These are phyloP conservation scores for Salminus brasiliensis DNA, from an alignment of 2,113 vertebrate genomes.

Conservation along the genomic window DNA sequence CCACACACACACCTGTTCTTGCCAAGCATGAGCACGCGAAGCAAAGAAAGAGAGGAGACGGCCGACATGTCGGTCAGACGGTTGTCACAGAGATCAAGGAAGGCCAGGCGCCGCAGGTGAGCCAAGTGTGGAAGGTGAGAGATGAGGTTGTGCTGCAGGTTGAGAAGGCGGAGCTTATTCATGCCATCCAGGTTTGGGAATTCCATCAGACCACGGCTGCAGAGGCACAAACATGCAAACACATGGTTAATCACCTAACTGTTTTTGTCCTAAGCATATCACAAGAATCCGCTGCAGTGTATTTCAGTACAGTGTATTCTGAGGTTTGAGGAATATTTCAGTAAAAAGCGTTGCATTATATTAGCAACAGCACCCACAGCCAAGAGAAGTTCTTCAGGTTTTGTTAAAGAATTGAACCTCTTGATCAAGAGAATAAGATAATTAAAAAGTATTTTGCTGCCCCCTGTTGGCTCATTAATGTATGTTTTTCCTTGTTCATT, in stretches of 20 bases:
- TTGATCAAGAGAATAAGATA: too few species aligned
- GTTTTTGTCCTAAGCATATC: too few species aligned
- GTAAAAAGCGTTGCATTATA: too few species aligned
- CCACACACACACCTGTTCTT: constrained; percentile 86
- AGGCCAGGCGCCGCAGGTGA: constrained; percentile 85
- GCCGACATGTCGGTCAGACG: constrained; percentile 89
- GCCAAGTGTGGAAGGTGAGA: constrained; percentile 86
- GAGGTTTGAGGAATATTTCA: too few species aligned
- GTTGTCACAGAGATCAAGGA: constrained; percentile 93
- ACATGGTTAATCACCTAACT: too few species aligned
- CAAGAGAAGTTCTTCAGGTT: too few species aligned
- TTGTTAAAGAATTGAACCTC: too few species aligned
- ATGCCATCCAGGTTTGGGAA: constrained; percentile 84
- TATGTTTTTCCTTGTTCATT: not conserved
- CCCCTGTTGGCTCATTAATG: constrained; percentile 64
- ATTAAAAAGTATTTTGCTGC: constrained; percentile 66
- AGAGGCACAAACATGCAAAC: constrained; percentile 52
- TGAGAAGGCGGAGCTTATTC: constrained; percentile 85
- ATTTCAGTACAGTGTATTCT: too few species aligned
- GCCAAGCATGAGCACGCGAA: constrained; percentile 89
- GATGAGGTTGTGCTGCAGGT: constrained; percentile 93
- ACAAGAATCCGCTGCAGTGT: too few species aligned
- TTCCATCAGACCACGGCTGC: constrained; percentile 83
- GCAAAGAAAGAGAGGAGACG: constrained; percentile 81
- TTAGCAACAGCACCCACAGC: too few species aligned